Evolutionary conservation across 2,113 vertebrate species (phyloP).

Genomic region (Thinocorus orbignyianus): DNA sequence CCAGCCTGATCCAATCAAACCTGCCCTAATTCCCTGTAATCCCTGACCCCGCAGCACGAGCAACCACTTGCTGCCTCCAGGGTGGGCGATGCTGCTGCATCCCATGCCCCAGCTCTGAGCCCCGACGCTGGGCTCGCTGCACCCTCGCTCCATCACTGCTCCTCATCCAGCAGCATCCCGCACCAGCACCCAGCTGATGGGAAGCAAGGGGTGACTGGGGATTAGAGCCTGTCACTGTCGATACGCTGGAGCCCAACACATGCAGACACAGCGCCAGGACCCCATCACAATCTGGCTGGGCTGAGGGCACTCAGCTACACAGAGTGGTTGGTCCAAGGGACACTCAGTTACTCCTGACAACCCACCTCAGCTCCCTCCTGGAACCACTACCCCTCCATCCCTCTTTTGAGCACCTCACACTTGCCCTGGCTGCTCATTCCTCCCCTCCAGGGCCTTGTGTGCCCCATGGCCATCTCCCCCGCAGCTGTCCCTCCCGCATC

Average conservation of each 20-base stretch:
- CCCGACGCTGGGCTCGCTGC: rapidly evolving
- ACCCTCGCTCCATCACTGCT: background rate
- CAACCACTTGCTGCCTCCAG: rapidly evolving
- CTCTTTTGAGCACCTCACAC: background rate
- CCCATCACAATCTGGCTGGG: rapidly evolving
- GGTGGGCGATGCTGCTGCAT: background rate
- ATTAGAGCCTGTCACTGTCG: background rate
- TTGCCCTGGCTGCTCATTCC: background rate
- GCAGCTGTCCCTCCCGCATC: background rate
- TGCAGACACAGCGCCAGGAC: background rate
- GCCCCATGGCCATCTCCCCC: background rate
- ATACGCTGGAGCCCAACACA: rapidly evolving
- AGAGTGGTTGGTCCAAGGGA: background rate
- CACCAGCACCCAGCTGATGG: background rate
- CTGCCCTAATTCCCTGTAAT: constrained; percentile 3
- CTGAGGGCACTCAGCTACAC: background rate
- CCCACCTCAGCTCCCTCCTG: background rate
- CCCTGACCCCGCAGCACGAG: rapidly evolving
- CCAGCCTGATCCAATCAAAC: constrained; percentile 31
- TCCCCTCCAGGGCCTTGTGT: rapidly evolving
- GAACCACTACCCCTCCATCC: background rate
- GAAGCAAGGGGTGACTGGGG: background rate
- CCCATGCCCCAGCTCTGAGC: background rate
- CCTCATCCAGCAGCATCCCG: background rate
- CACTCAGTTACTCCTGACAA: background rate